Conservation (phyloP, 2,113 vertebrate species). For the Nansenia antarctica region DNA sequence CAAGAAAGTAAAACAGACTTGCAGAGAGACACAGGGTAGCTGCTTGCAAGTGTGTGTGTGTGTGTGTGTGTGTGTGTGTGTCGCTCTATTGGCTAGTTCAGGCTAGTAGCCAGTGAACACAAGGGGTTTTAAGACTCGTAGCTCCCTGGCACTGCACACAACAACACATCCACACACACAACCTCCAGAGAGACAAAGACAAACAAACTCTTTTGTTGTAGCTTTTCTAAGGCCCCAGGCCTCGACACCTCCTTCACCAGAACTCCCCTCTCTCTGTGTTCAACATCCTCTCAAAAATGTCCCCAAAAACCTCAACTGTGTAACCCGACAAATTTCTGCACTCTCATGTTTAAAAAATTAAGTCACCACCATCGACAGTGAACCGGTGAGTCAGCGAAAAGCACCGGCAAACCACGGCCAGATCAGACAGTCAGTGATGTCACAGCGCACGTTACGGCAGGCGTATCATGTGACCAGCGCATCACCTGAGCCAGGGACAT, state of each 20-base stretch:
- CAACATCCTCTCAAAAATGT: background rate
- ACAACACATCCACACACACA: background rate
- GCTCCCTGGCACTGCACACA: background rate
- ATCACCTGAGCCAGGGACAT: background rate
- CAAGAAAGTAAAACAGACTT: constrained; percentile 3
- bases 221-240: background rate
- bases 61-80: background rate
- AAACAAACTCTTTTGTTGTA: background rate
- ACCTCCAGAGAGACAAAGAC: background rate
- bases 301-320: no score
- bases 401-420: background rate
- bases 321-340: constrained; percentile 16
- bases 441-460: background rate
- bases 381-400: constrained; percentile 1
- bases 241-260: background rate
- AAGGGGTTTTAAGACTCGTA: background rate
- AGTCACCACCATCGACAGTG: background rate
- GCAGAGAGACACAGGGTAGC: constrained; percentile 4
- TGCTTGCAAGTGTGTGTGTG: constrained; percentile 9
- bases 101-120: constrained; percentile 3
- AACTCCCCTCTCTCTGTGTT: background rate
- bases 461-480: constrained; percentile 33
- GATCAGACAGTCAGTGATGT: background rate
- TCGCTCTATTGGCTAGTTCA: constrained; percentile 18
- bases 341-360: constrained; percentile 11